Base-by-base conservation (phyloP, 2,113 vertebrate genomes). In the Zapus hudsonius region DNA sequence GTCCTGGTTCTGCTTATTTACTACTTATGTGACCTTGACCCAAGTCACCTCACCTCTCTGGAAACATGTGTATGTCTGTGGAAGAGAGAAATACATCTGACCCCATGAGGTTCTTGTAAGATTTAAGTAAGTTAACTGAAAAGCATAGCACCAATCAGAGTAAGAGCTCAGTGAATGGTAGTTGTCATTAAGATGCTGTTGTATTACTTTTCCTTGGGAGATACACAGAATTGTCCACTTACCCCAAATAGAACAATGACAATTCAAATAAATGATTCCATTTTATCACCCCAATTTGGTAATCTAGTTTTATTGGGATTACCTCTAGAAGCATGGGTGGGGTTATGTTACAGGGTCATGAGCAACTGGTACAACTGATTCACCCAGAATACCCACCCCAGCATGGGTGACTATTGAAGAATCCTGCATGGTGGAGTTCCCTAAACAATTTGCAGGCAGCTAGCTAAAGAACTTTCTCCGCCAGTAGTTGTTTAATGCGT, bases 1-100 rank as follows among this genome's bases (percentile, higher is more conserved):
- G 31, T 93, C 66, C 40, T 83, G 13, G 0, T 83, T 78, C 84
- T 96, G n/a, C n/a, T 33, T 10, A 15, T 89, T 63, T 40, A 73
- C 40, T 91, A 82, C 10, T 69, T 59, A 66, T n/a, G 23, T 79
- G 61, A 89, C 66, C 59, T 84, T 74, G 74, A 92, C 31, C 40
- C 40, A 84, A 78, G 40, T 79, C 66, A 36, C n/a, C 84, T 94
- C 31, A 83, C 55, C 40, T 92, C 84, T 89, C 42, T 22, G 40
- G 70, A 90, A 90, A n/a, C 31, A 40, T 36, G 33, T 75, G 36
- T 25, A 42, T 8, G 23, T 84, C 20, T 76, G 15, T 70, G 87
- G 59, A 38, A 44, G 23, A 84, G 38, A 73, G 36, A 74, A 73
- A 72, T 92, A 81, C 38, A 67, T 88, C 22, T 23, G 16, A 73